These are phyloP conservation scores for Leptinotarsa rubiginosa DNA, from an alignment of 2,888 invertebrate genomes.

Conservation along the genomic window DNA sequence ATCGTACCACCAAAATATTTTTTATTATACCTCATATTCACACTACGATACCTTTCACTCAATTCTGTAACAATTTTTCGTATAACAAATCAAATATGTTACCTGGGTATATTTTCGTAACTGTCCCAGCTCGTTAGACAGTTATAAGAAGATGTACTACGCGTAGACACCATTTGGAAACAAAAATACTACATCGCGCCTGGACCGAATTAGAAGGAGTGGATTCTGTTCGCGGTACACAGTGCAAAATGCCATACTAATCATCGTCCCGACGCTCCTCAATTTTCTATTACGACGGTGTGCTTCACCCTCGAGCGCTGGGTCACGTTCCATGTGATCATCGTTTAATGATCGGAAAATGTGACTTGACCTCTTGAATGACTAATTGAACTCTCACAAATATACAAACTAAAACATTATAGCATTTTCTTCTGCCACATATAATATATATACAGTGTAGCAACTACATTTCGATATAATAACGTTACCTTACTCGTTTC, in stretches of 20 bases:
- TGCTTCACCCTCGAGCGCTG: neutral
- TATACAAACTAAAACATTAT: too few species aligned
- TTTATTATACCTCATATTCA: too few species aligned
- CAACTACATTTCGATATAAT: too few species aligned
- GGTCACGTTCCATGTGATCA: neutral
- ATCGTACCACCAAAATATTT: too few species aligned
- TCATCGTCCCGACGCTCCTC: neutral
- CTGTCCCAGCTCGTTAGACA: slow-evolving; percentile 92
- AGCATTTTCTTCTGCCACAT: too few species aligned
- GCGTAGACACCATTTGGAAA: slow-evolving; percentile 73
- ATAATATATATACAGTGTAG: too few species aligned
- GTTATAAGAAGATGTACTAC: slow-evolving; percentile 89
- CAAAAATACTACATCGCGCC: slow-evolving; percentile 34
- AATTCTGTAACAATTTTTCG: too few species aligned
- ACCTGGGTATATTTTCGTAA: slow-evolving; percentile 92
- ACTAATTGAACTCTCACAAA: too few species aligned
- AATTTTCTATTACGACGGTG: neutral
- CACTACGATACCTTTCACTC: too few species aligned
- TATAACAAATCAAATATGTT: slow-evolving; percentile 51
- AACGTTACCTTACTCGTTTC: too few species aligned
- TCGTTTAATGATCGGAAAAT: neutral
- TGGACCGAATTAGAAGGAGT: slow-evolving; percentile 26
- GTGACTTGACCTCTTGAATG: too few species aligned
- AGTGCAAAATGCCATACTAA: slow-evolving; percentile 57
- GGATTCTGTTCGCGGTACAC: slow-evolving; percentile 43